phyloP scores from a whole-genome alignment of 2,888 invertebrate species.

The Caenorhabditis virilis region DNA sequence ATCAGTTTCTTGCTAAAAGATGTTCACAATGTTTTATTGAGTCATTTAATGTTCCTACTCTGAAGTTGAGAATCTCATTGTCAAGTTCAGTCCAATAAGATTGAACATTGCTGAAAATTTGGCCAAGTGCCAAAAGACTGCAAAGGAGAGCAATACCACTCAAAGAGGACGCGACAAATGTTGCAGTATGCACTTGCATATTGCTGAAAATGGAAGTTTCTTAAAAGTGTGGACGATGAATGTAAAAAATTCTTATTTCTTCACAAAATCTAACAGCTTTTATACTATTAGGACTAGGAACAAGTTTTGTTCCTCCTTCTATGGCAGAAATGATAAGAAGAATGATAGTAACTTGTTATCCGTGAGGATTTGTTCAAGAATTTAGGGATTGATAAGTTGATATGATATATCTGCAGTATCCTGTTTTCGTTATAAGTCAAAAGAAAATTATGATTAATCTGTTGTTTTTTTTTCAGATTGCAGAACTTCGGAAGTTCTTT shows the following conservation, averaged over 20 bases:
- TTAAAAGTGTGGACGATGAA: too few species aligned
- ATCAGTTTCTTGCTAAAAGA: constrained; percentile 50
- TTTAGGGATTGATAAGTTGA: too few species aligned
- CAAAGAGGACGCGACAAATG: constrained; percentile 47
- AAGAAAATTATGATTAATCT: not conserved
- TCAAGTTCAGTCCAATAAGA: constrained; percentile 53
- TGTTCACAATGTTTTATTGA: not conserved
- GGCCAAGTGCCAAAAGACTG: constrained; percentile 45
- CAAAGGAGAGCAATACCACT: constrained; percentile 48
- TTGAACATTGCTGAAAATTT: constrained; percentile 51
- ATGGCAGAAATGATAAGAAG: too few species aligned
- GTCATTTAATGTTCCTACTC: constrained; percentile 20
- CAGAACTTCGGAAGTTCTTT: constrained; percentile 26
- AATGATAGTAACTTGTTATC: too few species aligned
- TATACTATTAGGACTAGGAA: too few species aligned
- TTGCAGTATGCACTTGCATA: constrained; percentile 55
- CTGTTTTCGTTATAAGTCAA: not conserved
- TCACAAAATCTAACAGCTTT: too few species aligned
- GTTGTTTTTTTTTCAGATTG: constrained; percentile 25
- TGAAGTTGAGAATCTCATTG: constrained; percentile 42
- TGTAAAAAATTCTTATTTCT: too few species aligned
- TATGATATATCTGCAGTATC: too few species aligned
- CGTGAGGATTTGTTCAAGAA: too few species aligned
- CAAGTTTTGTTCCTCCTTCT: too few species aligned
- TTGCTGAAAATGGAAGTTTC: too few species aligned